Conservation (phyloP, 2,797 vertebrate genomes). For the Dermochelys coriacea region DNA sequence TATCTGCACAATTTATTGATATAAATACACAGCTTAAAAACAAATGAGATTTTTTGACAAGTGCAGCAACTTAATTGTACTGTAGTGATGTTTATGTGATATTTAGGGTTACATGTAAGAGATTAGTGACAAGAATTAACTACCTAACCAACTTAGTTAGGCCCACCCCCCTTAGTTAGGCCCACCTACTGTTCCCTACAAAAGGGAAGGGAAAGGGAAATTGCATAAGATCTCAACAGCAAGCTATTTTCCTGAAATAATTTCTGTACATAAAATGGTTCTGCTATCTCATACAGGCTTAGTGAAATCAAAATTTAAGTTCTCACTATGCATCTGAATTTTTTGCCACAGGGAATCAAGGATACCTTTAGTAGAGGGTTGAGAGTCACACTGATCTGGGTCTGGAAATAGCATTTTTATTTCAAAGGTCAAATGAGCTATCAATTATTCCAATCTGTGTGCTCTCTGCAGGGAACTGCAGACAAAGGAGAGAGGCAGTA, state of each 20-base stretch:
- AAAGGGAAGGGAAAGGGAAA: neutral
- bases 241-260: neutral
- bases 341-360: conserved; percentile 58
- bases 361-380: conserved; percentile 56
- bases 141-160: neutral
- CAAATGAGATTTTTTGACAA: neutral
- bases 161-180: neutral
- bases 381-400: conserved; percentile 30
- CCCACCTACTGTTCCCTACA: neutral
- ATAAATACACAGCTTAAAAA: neutral
- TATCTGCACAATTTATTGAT: neutral
- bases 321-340: conserved; percentile 66
- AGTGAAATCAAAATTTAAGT: conserved; percentile 43
- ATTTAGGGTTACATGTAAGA: neutral
- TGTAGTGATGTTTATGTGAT: neutral
- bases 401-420: conserved; percentile 61
- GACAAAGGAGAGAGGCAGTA: conserved; percentile 38
- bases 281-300: neutral
- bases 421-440: conserved; percentile 67
- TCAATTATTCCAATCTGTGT: conserved; percentile 13
- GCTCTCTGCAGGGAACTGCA: conserved; percentile 26
- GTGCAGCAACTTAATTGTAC: rapidly evolving
- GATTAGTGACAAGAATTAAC: neutral
- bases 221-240: neutral
- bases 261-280: neutral